These are phyloP conservation scores for Ptilonorhynchus violaceus DNA, from an alignment of 2,113 vertebrate species.

Conservation along the genomic window DNA sequence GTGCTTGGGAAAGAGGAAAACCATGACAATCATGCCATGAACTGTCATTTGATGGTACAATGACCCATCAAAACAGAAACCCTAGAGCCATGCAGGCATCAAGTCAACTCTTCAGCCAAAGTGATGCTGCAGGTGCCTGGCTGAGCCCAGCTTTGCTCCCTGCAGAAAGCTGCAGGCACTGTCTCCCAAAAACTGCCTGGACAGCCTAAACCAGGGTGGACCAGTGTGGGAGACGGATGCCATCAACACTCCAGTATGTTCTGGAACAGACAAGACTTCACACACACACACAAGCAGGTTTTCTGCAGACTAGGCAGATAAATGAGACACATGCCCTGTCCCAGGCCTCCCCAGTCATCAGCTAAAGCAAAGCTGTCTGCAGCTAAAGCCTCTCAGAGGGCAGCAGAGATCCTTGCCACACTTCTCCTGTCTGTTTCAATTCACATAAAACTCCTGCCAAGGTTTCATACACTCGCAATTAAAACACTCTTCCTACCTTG, in stretches of 20 bases:
- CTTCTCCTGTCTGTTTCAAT: conserved; percentile 2
- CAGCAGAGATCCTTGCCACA: not conserved
- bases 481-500: not conserved
- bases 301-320: not conserved
- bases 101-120: not conserved
- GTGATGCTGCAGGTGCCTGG: not conserved
- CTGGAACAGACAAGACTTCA: not conserved
- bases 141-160: not conserved
- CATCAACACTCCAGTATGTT: not conserved
- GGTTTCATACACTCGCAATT: not conserved
- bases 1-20: not conserved
- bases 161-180: not conserved
- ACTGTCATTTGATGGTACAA: not conserved
- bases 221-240: not conserved
- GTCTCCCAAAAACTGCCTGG: not conserved
- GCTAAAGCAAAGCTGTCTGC: conserved; percentile 1
- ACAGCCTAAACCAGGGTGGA: not conserved
- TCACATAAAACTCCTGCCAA: not conserved
- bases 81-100: not conserved
- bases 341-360: not conserved
- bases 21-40: not conserved
- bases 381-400: conserved; percentile 1
- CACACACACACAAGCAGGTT: not conserved
- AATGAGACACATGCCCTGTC: not conserved
- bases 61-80: not conserved